These are phyloP conservation scores for Strongylocentrotus purpuratus DNA, from an alignment of 35 echinoderm and acorn worm genomes.

Conservation along the genomic window DNA sequence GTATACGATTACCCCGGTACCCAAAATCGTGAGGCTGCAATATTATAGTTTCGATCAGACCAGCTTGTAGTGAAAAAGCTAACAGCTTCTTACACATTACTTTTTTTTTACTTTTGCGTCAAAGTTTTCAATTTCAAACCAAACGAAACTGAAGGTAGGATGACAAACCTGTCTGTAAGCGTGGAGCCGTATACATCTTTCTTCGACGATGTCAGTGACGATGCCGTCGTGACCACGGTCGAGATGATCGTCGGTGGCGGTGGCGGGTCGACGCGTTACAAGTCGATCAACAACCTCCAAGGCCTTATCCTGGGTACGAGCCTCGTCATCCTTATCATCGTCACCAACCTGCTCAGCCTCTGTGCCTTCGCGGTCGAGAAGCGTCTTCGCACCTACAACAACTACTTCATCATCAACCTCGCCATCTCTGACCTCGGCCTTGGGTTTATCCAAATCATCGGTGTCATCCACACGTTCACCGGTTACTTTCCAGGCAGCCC, in stretches of 20 bases:
- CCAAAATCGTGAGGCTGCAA: no score
- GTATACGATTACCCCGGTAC: neutral
- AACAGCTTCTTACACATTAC: neutral
- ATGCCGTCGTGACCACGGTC: neutral
- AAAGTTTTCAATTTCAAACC: no score
- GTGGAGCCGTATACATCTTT: neutral
- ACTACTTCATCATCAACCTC: conserved; percentile 58
- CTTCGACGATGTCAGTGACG: neutral
- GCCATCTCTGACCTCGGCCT: conserved; percentile 23
- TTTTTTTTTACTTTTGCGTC: no score
- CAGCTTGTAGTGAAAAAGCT: neutral
- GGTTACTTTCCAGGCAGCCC: conserved; percentile 10
- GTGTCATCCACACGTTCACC: neutral
- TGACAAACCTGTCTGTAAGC: neutral
- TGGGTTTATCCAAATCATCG: neutral
- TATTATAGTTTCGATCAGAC: no score
- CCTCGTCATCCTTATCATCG: neutral
- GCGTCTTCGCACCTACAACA: conserved; percentile 46
- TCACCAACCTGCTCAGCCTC: conserved; percentile 41
- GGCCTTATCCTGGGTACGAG: no score
- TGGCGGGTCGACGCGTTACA: no score
- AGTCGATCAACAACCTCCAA: no score
- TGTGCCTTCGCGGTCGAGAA: conserved; percentile 30
- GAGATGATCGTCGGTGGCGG: neutral
- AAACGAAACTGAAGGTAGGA: neutral